Percentiles rank a stretch among this genome's conserved stretches.
These are phyloP conservation scores for Yoshiicerus persimilis DNA, from an alignment of 1,140 invertebrate genomes.

Conservation along the genomic window DNA sequence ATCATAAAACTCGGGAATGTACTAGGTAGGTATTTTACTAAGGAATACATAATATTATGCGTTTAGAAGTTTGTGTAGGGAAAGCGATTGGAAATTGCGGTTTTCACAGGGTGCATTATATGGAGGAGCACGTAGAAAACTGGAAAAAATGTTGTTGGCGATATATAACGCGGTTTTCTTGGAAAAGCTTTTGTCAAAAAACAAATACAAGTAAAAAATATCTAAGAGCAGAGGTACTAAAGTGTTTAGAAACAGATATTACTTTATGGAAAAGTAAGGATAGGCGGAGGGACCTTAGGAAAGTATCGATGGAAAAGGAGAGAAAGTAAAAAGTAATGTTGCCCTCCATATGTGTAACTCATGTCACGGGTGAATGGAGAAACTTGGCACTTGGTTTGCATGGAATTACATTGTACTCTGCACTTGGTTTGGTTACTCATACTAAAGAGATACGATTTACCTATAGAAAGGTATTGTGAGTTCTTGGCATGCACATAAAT, in stretches of 20 bases:
- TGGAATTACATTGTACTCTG: constrained; percentile 4
- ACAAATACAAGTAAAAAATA: background rate
- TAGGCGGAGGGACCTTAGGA: background rate
- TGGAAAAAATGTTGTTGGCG: background rate
- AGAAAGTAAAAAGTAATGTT: background rate
- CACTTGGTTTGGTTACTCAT: background rate
- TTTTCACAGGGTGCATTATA: background rate
- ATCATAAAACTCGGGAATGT: background rate
- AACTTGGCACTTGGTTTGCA: constrained; percentile 6
- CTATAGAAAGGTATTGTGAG: background rate
- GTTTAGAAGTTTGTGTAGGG: background rate
- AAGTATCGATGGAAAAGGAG: background rate
- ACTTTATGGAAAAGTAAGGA: background rate
- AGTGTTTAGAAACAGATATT: background rate
- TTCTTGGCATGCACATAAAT: background rate
- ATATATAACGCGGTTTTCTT: background rate
- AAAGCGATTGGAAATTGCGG: background rate
- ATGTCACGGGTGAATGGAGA: background rate
- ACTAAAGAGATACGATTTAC: background rate
- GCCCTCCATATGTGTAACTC: background rate
- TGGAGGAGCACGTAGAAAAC: background rate
- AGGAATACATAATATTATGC: background rate
- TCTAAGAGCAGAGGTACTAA: background rate
- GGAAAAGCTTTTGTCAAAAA: background rate
- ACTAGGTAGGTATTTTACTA: background rate